These are phyloP conservation scores for Chrysolina oricalcia DNA, from an alignment of 2,888 invertebrate species.

Conservation along the genomic window DNA sequence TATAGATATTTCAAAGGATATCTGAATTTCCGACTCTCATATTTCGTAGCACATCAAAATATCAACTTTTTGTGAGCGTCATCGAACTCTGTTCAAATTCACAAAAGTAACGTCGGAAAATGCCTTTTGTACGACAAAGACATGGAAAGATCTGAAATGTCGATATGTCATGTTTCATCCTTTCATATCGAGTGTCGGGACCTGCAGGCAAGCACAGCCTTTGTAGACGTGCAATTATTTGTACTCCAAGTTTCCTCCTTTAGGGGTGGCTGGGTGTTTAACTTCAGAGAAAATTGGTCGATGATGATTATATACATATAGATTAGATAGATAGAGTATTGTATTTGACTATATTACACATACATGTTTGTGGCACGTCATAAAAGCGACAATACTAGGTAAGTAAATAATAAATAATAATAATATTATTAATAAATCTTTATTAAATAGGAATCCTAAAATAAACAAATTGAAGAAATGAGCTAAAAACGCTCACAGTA, in stretches of 20 bases:
- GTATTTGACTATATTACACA: too few species aligned
- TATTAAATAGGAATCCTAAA: too few species aligned
- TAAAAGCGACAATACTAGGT: too few species aligned
- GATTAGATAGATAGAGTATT: too few species aligned
- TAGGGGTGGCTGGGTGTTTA: neutral
- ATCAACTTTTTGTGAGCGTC: neutral
- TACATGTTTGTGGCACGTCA: too few species aligned
- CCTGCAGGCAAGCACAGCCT: neutral
- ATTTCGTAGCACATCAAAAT: neutral
- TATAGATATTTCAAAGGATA: neutral
- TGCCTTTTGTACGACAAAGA: neutral
- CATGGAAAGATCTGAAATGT: neutral
- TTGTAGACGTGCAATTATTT: conserved; percentile 1
- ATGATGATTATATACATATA: too few species aligned
- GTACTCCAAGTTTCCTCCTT: neutral
- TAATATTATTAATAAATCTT: too few species aligned
- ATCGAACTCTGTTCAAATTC: neutral
- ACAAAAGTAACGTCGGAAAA: neutral
- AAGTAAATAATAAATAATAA: too few species aligned
- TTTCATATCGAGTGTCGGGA: neutral
- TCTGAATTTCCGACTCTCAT: neutral
- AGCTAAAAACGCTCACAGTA: too few species aligned
- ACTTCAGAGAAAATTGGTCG: too few species aligned
- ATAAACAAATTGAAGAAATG: too few species aligned
- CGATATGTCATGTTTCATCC: neutral